Conservation (phyloP, 2,113 vertebrate genomes). For the Mungos mungo region DNA sequence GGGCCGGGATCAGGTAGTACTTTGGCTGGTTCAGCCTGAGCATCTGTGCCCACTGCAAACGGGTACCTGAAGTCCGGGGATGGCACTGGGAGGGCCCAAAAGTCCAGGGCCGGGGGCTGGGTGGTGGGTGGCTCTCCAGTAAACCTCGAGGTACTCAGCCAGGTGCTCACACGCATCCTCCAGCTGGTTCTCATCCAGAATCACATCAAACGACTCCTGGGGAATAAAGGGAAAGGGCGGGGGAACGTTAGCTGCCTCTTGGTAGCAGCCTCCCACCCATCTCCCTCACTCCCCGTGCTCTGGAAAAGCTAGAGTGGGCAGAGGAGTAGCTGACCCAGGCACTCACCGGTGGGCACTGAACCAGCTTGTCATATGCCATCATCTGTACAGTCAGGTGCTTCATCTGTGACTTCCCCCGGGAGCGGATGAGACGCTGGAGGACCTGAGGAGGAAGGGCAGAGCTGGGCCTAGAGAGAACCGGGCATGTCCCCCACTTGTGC, state of each 20-base stretch:
- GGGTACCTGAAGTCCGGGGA: conserved; percentile 93
- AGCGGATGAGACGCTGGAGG: conserved; percentile 95
- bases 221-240: neutral
- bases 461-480: neutral
- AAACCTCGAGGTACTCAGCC: conserved; percentile 95
- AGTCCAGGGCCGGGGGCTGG: conserved; percentile 88
- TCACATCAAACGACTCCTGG: conserved; percentile 97
- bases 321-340: neutral
- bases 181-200: conserved; percentile 97
- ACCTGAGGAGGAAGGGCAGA: conserved; percentile 84
- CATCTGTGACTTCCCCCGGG: conserved; percentile 96
- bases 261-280: neutral
- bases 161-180: conserved; percentile 96
- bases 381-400: conserved; percentile 98
- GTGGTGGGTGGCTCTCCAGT: conserved; percentile 96
- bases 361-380: conserved; percentile 96
- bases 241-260: neutral
- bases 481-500: neutral
- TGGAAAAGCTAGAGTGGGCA: neutral
- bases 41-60: neutral
- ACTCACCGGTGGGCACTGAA: conserved; percentile 97
- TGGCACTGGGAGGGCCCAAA: conserved; percentile 90
- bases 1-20: conserved; percentile 8
- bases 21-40: neutral
- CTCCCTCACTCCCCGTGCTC: neutral